These are phyloP conservation scores for Caenorhabditis latens DNA, from an alignment of 1,140 invertebrate species.

Conservation along the genomic window DNA sequence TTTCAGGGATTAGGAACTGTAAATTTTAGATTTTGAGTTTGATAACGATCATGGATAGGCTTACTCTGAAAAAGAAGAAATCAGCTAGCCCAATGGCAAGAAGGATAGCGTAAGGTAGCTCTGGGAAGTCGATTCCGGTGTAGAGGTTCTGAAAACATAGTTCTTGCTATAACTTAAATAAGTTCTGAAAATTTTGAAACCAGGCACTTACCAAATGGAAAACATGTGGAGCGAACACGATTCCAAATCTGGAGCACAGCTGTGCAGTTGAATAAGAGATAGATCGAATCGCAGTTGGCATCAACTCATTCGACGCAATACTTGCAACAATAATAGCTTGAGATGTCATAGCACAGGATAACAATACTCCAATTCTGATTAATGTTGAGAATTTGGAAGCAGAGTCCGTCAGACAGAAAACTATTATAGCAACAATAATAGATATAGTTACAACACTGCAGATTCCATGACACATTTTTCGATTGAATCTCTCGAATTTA, in stretches of 20 bases:
- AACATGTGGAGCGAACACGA: conserved; percentile 23
- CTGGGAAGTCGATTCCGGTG: conserved; percentile 28
- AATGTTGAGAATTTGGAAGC: background rate
- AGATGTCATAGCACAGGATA: conserved; percentile 46
- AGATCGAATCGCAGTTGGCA: conserved; percentile 33
- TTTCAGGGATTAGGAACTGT: conserved; percentile 43
- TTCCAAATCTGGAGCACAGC: conserved; percentile 20
- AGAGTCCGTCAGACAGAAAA: conserved; percentile 13
- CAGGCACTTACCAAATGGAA: conserved; percentile 37
- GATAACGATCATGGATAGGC: background rate
- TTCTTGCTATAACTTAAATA: background rate
- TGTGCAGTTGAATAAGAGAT: conserved; percentile 32
- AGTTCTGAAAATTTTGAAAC: background rate
- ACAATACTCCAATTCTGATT: conserved; percentile 2
- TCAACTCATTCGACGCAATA: conserved; percentile 45
- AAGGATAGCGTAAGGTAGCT: conserved; percentile 12
- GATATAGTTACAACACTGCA: conserved; percentile 15
- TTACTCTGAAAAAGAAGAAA: conserved; percentile 30
- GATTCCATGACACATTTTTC: conserved; percentile 49
- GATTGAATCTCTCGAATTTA: conserved; percentile 35
- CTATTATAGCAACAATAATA: conserved; percentile 17
- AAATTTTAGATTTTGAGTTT: background rate
- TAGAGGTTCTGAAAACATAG: conserved; percentile 21
- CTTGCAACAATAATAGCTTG: conserved; percentile 43
- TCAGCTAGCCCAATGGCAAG: background rate